These are phyloP conservation scores for Lobophora halterata DNA, from an alignment of 2,888 invertebrate genomes.

Conservation along the genomic window DNA sequence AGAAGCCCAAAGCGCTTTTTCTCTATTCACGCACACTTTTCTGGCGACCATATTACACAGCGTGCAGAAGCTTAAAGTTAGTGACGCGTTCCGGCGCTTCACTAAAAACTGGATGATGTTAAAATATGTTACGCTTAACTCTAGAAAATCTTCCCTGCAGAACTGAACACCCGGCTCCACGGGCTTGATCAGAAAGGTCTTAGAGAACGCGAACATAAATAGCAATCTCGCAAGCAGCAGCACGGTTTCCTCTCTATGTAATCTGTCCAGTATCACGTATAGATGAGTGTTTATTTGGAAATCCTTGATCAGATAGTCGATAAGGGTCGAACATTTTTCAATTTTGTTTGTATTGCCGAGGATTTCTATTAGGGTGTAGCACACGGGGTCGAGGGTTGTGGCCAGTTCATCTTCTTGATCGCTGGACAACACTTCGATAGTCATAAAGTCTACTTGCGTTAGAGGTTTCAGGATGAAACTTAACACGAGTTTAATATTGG, in stretches of 20 bases:
- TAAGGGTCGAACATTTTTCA: conserved; percentile 52
- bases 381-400: conserved; percentile 76
- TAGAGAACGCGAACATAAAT: conserved; percentile 64
- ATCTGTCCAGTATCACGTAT: conserved; percentile 56
- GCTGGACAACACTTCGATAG: conserved; percentile 69
- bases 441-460: conserved; percentile 74
- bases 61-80: conserved; percentile 59
- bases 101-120: conserved; percentile 54
- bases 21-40: conserved; percentile 44
- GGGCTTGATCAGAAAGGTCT: conserved; percentile 56
- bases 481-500: conserved; percentile 79
- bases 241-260: conserved; percentile 67
- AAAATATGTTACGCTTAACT: conserved; percentile 53
- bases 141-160: conserved; percentile 54
- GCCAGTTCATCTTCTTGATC: conserved; percentile 75
- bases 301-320: conserved; percentile 50
- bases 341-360: conserved; percentile 74
- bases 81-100: conserved; percentile 47
- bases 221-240: conserved; percentile 72
- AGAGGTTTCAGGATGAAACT: conserved; percentile 80
- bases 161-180: conserved; percentile 51
- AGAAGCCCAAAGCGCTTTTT: conserved; percentile 34
- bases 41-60: conserved; percentile 56
- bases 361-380: conserved; percentile 79
- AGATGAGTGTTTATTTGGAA: conserved; percentile 58